Base-by-base conservation (phyloP, 2,888 invertebrate species). In the Galerucella calmariensis region DNA sequence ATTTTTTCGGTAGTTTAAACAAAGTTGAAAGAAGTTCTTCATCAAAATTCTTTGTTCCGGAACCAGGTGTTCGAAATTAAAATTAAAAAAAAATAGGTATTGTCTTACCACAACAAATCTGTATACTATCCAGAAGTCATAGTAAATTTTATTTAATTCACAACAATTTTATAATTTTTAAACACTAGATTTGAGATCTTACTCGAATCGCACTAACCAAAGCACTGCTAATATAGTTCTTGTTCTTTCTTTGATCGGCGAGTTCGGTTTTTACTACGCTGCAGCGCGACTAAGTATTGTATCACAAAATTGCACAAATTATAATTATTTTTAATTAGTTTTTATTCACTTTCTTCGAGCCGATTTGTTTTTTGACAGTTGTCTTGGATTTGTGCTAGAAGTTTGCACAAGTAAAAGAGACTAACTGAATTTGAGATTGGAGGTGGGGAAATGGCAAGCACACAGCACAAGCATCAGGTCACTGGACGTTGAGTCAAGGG, bases 401-500 rank as follows among this genome's bases (percentile, higher is more conserved):
- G 78, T 78, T 78, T 77, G 78, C 75, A 77, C 78, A 78, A 78
- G 76, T 78, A 77, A 75, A 78, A 74, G 75, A 78, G 75, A 75
- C 73, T 70, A 78, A 78, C 78, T 78, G 77, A 75, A 73, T 73
- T 73, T 72, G 74, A 74, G 79, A 79, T 79, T 75, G 79, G 80
- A 76, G 81, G 80, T 77, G 79, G 81, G 76, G 82, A 83, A 82
- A 81, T 81, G 81, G 83, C 84, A 74, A 79, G 74, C 77, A 73
- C 73, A 79, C 73, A 79, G 77, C 75, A 76, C 77, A 77, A 78
- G 82, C 84, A 84, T 83, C 86, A 85, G 87, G 87, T 87, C 87
- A 87, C 82, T 87, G 86, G 85, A 87, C 87, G 86, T 79, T 81
- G 83, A 87, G 86, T 87, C 87, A 87, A 87, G 86, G 87, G 86